phyloP scores from a whole-genome alignment of 1,140 invertebrate genomes.

The Pinna nobilis region DNA sequence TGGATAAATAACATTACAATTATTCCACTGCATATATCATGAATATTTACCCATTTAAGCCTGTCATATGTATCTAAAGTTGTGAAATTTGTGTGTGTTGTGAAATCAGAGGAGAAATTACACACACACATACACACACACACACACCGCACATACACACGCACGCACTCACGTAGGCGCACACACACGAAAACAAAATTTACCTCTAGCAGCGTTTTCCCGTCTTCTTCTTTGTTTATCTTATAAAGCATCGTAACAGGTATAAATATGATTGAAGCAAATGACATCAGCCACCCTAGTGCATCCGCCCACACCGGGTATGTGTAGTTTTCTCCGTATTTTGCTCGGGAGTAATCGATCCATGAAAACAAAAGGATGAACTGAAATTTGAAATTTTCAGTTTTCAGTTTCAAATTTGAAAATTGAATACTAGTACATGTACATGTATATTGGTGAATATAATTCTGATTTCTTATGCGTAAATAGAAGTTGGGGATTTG shows the following conservation, averaged over 20 bases:
- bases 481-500: too few relatives aligned
- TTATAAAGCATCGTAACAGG: constrained; percentile 74
- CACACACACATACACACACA: too few relatives aligned
- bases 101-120: neutral
- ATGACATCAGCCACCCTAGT: constrained; percentile 83
- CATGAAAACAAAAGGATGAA: constrained; percentile 89
- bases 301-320: constrained; percentile 87
- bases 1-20: too few relatives aligned
- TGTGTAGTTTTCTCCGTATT: constrained; percentile 77
- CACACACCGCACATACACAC: too few relatives aligned
- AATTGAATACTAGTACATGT: too few relatives aligned
- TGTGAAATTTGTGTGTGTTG: neutral
- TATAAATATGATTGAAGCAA: constrained; percentile 81
- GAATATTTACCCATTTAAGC: neutral
- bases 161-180: too few relatives aligned
- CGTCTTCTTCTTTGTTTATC: constrained; percentile 52
- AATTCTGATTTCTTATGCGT: too few relatives aligned
- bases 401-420: too few relatives aligned
- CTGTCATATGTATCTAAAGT: neutral
- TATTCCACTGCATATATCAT: too few relatives aligned
- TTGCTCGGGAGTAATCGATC: constrained; percentile 81
- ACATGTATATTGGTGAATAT: too few relatives aligned
- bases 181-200: neutral
- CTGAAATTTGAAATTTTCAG: constrained; percentile 71
- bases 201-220: constrained; percentile 36